These are phyloP conservation scores for Arrhopalites spinosus DNA, from an alignment of 2,888 invertebrate genomes.

Conservation along the genomic window DNA sequence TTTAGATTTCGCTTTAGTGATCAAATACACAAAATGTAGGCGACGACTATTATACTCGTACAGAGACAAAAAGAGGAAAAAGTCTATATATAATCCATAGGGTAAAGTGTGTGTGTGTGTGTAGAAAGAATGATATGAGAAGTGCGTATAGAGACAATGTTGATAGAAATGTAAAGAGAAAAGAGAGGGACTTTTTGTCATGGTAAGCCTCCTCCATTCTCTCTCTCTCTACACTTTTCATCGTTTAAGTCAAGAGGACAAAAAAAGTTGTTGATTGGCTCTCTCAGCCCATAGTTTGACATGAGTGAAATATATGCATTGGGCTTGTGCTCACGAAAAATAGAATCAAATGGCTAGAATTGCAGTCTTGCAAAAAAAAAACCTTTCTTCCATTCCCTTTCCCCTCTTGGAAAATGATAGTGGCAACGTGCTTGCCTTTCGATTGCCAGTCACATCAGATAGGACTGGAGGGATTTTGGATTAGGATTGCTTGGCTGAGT, in stretches of 20 bases:
- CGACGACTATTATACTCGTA: no score
- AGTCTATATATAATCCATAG: no score
- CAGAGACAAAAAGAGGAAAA: no score
- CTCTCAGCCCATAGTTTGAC: not conserved
- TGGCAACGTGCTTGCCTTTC: slow-evolving; percentile 14
- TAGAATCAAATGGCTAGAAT: slow-evolving; percentile 8
- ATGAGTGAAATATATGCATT: slow-evolving; percentile 7
- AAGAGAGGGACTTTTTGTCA: not conserved
- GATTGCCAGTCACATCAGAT: slow-evolving; percentile 9
- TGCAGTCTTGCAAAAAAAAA: slow-evolving; percentile 15
- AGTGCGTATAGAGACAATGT: not conserved
- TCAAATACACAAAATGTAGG: no score
- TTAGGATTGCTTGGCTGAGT: not conserved
- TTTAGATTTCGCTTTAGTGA: not conserved
- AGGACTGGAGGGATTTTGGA: slow-evolving; percentile 4
- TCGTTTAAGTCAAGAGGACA: slow-evolving; percentile 12
- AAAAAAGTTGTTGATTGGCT: slow-evolving; percentile 17
- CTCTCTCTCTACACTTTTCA: not conserved
- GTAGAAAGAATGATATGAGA: no score
- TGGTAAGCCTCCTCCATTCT: no score
- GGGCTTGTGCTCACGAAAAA: not conserved
- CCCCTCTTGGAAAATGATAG: slow-evolving; percentile 1
- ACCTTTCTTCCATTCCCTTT: no score
- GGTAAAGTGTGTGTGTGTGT: no score
- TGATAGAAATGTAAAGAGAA: not conserved